These are phyloP conservation scores for Trichonephila inaurata DNA, from an alignment of 1,140 invertebrate genomes.

Conservation along the genomic window DNA sequence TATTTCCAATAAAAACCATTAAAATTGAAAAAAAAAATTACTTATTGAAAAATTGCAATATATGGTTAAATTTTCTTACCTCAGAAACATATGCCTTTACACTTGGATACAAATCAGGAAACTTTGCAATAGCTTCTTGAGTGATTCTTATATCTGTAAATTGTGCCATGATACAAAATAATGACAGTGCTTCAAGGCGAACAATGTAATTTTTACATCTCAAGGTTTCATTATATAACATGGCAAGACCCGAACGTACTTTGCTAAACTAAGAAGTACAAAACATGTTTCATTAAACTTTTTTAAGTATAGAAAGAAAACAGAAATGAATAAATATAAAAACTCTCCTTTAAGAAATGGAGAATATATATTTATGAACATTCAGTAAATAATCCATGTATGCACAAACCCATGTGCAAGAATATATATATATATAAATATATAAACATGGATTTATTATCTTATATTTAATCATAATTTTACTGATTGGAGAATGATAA, in stretches of 20 bases:
- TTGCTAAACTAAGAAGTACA: not conserved
- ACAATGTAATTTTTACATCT: constrained; percentile 6
- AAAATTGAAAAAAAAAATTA: too few species aligned
- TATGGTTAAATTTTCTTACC: not conserved
- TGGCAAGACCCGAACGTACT: not conserved
- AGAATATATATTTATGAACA: too few species aligned
- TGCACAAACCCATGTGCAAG: too few species aligned
- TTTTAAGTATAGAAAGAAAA: not conserved
- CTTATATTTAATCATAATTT: too few species aligned
- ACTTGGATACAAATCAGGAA: not conserved
- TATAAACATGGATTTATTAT: too few species aligned
- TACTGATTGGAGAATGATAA: too few species aligned
- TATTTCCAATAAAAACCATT: not conserved
- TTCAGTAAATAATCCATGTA: too few species aligned
- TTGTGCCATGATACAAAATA: not conserved
- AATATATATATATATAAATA: too few species aligned
- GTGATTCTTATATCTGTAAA: constrained; percentile 15
- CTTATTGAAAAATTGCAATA: not conserved
- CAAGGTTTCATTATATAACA: not conserved
- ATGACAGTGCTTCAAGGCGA: not conserved
- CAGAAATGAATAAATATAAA: too few species aligned
- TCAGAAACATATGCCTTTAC: not conserved
- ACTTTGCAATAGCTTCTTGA: not conserved
- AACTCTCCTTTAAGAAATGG: too few species aligned
- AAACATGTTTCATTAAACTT: not conserved